Percentiles rank a stretch among this genome's conserved stretches.
Evolutionary conservation across 2,888 invertebrate genomes (phyloP).

Genomic region (Standfussiana lucernea): DNA sequence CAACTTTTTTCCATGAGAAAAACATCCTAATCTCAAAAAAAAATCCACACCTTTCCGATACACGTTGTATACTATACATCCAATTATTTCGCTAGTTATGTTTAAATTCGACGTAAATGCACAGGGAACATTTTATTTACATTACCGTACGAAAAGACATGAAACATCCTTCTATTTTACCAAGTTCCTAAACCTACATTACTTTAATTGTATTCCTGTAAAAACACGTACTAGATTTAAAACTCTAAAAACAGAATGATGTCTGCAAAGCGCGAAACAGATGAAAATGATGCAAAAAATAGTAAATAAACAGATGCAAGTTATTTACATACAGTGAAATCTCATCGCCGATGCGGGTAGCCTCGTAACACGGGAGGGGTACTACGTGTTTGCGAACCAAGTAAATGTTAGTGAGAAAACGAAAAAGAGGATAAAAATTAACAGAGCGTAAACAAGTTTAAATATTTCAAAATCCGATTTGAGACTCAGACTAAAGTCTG

Average conservation of each 20-base stretch:
- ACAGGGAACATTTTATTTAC: not conserved
- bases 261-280: constrained; percentile 52
- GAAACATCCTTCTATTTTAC: not conserved
- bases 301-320: constrained; percentile 74
- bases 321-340: constrained; percentile 77
- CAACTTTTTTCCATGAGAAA: not conserved
- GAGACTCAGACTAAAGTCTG: not conserved
- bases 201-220: constrained; percentile 35
- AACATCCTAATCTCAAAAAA: not conserved
- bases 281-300: constrained; percentile 74
- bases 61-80: not conserved
- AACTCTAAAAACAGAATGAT: constrained; percentile 39
- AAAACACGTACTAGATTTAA: constrained; percentile 11
- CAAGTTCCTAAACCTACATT: not conserved
- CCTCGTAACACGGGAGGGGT: constrained; percentile 46
- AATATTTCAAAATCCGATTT: not conserved
- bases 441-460: not conserved
- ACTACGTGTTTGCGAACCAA: constrained; percentile 52
- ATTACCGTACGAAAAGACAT: not conserved
- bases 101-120: not conserved
- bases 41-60: not conserved
- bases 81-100: not conserved
- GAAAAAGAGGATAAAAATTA: not conserved
- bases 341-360: constrained; percentile 74
- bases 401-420: not conserved